These are phyloP conservation scores for Cotesia typhae DNA, from an alignment of 1,140 invertebrate genomes.

Conservation along the genomic window DNA sequence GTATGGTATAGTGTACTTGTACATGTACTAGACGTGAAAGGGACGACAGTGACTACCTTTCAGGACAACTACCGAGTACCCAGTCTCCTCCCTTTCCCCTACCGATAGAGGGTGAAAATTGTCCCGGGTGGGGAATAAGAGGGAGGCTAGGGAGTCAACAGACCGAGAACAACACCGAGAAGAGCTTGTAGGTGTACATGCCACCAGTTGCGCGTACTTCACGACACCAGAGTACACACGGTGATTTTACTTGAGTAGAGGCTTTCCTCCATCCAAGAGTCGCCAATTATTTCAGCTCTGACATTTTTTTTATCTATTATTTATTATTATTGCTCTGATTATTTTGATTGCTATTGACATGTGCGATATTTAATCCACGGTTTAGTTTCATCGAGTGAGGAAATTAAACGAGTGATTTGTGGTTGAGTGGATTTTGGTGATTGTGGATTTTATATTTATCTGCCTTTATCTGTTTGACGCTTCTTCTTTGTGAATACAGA, in stretches of 20 bases:
- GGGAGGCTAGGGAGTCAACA: constrained; percentile 2
- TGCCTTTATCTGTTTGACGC: too few relatives aligned
- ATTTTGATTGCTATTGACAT: too few relatives aligned
- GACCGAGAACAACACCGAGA: background rate
- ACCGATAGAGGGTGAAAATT: constrained; percentile 6
- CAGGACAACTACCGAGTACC: constrained; percentile 1
- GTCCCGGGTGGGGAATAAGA: constrained; percentile 13
- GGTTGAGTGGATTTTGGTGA: too few relatives aligned
- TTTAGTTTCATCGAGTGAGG: too few relatives aligned
- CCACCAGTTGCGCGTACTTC: constrained; percentile 29
- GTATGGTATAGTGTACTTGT: constrained; percentile 9
- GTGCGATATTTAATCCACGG: too few relatives aligned
- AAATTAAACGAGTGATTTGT: too few relatives aligned
- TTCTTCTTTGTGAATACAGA: background rate
- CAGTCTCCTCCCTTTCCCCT: constrained; percentile 9
- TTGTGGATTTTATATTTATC: background rate
- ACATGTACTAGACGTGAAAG: constrained; percentile 20
- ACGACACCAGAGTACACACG: background rate
- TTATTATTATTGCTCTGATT: too few relatives aligned
- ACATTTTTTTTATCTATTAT: too few relatives aligned
- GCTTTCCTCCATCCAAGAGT: too few relatives aligned
- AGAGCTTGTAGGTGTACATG: constrained; percentile 20
- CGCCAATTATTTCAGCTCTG: too few relatives aligned
- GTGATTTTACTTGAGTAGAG: too few relatives aligned
- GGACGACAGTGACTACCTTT: background rate